These are phyloP conservation scores for Trogon surrucura DNA, from an alignment of 2,113 vertebrate genomes.

Conservation along the genomic window DNA sequence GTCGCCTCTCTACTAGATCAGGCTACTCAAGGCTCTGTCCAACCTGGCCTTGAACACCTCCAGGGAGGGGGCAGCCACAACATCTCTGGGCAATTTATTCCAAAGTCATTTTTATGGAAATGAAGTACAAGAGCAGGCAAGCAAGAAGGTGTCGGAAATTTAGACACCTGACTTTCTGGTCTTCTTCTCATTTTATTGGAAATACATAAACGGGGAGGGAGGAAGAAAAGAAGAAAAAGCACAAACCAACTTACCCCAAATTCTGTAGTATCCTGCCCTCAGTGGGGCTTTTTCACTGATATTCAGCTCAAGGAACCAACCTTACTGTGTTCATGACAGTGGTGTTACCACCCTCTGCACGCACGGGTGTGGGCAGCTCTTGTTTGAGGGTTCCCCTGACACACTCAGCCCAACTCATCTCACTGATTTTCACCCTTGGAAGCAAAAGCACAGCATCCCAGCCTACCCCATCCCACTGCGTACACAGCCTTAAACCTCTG, in stretches of 20 bases:
- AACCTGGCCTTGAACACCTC: too few relatives aligned
- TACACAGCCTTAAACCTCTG: rapidly evolving
- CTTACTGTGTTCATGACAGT: rapidly evolving
- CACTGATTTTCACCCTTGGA: background rate
- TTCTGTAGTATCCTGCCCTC: background rate
- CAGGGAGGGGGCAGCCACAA: too few relatives aligned
- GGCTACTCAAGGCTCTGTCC: too few relatives aligned
- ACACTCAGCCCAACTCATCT: rapidly evolving
- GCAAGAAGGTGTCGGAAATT: background rate
- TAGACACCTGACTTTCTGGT: background rate
- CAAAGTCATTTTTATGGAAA: background rate
- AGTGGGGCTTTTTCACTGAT: background rate
- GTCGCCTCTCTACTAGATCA: too few relatives aligned
- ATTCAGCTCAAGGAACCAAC: background rate
- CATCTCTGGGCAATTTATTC: too few relatives aligned
- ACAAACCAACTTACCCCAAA: too few relatives aligned
- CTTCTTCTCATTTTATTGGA: background rate
- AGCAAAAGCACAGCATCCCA: background rate
- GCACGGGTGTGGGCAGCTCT: background rate
- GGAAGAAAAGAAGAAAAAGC: too few relatives aligned
- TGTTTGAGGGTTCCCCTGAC: background rate
- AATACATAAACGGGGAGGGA: background rate
- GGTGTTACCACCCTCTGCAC: background rate
- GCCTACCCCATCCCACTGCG: background rate
- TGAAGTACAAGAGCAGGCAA: background rate